Percentiles rank a stretch among this genome's conserved stretches.
Evolutionary conservation across 2,113 vertebrate genomes (phyloP).

Genomic region (Hyperopisus bebe): DNA sequence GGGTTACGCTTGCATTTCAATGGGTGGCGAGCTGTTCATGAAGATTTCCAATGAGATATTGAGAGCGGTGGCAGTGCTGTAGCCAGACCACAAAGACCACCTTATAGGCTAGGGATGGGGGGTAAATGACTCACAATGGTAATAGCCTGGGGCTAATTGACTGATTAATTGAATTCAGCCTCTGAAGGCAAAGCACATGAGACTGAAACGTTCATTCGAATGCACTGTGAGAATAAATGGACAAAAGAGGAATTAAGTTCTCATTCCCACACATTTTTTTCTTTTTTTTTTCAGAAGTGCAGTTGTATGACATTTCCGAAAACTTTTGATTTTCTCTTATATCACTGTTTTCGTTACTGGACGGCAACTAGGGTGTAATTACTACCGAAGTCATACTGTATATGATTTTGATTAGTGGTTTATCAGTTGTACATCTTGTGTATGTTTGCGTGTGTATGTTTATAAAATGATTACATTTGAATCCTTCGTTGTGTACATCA

Average conservation of each 20-base stretch:
- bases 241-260: conserved; percentile 11
- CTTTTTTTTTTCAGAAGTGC: background rate
- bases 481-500: background rate
- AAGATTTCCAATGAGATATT: conserved; percentile 7
- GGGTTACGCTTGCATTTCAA: background rate
- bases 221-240: background rate
- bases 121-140: conserved; percentile 14
- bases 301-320: background rate
- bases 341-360: background rate
- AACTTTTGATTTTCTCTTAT: background rate
- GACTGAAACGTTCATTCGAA: background rate
- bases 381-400: background rate
- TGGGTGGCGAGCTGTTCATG: background rate
- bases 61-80: background rate
- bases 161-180: background rate
- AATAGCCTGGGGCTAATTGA: conserved; percentile 17
- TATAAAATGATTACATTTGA: background rate
- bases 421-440: background rate
- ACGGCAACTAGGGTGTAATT: background rate
- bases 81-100: conserved; percentile 2
- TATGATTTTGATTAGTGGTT: background rate
- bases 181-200: background rate
- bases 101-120: background rate
- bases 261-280: background rate
- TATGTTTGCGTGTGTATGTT: background rate